Percentiles rank a stretch among this genome's conserved stretches.
Conservation (phyloP, 2,797 vertebrate genomes). For the Mormyrops attenuatus region DNA sequence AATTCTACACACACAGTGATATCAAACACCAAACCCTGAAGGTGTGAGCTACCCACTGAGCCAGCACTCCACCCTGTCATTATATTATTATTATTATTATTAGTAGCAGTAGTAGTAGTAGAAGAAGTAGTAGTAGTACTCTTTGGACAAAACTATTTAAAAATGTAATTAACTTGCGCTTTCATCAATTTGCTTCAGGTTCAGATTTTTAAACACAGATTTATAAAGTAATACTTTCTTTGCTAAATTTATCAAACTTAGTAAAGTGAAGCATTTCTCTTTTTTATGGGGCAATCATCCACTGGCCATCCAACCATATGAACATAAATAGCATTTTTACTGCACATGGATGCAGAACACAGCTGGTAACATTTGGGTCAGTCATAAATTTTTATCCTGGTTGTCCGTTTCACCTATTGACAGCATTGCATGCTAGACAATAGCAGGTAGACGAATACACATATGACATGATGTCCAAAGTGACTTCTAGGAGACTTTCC, state of each 20-base stretch:
- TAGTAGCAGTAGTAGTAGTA: too few relatives aligned
- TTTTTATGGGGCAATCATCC: neutral
- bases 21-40: neutral
- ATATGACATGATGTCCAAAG: neutral
- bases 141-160: neutral
- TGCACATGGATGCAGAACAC: neutral
- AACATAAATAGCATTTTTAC: neutral
- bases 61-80: neutral
- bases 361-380: neutral
- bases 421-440: neutral
- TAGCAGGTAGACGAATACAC: neutral
- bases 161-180: neutral
- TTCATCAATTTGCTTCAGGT: neutral
- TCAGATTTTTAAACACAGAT: neutral
- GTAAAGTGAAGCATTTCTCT: neutral
- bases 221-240: neutral
- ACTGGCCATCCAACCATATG: neutral
- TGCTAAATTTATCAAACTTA: neutral
- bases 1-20: neutral
- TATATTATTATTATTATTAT: neutral
- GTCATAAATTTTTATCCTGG: neutral
- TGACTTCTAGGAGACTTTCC: neutral
- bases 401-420: neutral
- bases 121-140: neutral
- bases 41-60: neutral